A percentile compares a stretch with the other conserved stretches of the same genome.
Evolutionary conservation across 2,113 vertebrate species (phyloP).

Genomic region (Axis porcinus): DNA sequence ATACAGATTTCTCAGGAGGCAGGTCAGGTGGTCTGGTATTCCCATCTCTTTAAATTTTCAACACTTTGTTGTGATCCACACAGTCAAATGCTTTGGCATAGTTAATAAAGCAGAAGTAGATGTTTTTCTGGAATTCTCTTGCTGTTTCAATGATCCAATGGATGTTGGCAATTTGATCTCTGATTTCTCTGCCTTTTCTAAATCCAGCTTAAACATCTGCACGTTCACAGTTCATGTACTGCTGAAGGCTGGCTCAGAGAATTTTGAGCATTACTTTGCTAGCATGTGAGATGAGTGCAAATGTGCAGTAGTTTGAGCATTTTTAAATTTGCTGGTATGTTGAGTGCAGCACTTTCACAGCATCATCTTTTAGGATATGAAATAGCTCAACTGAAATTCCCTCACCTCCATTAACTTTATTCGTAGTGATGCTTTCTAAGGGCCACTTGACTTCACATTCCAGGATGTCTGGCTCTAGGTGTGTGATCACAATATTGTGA

Average conservation of each 20-base stretch:
- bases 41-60: not conserved
- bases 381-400: not conserved
- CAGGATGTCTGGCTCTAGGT: not conserved
- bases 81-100: not conserved
- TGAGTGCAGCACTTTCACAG: not conserved
- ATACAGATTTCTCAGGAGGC: not conserved
- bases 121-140: not conserved
- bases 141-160: accelerated
- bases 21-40: not conserved
- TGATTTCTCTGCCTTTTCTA: not conserved
- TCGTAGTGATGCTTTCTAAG: accelerated
- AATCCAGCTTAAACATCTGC: not conserved
- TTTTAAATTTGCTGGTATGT: not conserved
- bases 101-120: not conserved
- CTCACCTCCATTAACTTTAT: not conserved
- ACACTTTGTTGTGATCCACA: not conserved
- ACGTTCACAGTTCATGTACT: accelerated
- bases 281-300: not conserved
- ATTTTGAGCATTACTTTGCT: not conserved
- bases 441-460: not conserved
- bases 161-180: not conserved
- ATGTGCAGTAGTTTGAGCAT: not conserved
- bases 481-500: not conserved
- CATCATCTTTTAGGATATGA: not conserved
- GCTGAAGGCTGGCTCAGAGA: not conserved